phyloP scores from a whole-genome alignment of 2,888 invertebrate genomes.

The Rhopalosiphum nymphaeae region DNA sequence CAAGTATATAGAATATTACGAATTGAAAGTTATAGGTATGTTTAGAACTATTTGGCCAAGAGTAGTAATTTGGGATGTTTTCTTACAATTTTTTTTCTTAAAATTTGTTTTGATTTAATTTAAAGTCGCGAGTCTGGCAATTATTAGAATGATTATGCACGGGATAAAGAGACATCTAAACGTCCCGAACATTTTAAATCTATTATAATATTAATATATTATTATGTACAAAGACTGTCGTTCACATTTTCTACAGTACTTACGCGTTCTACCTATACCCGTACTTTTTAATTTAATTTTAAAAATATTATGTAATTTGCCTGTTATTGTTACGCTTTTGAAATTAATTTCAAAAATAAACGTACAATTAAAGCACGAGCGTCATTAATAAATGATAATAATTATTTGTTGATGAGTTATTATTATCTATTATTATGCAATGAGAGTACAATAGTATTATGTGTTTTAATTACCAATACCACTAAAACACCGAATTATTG shows the following conservation, averaged over 20 bases:
- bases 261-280: neutral
- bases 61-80: neutral
- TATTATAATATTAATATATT: neutral
- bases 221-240: neutral
- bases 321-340: neutral
- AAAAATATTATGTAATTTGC: neutral
- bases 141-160: neutral
- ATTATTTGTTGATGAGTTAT: neutral
- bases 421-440: neutral
- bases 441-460: neutral
- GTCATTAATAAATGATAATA: neutral
- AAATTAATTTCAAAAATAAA: slow-evolving; percentile 1
- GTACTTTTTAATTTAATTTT: neutral
- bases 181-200: neutral
- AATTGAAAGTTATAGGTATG: neutral
- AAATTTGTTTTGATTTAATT: neutral
- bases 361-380: neutral
- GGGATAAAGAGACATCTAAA: neutral
- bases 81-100: neutral
- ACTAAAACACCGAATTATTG: slow-evolving; percentile 54
- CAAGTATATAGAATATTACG: neutral
- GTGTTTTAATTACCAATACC: slow-evolving; percentile 43
- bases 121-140: neutral
- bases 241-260: neutral
- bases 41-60: neutral